phyloP scores from a whole-genome alignment of 1,140 invertebrate genomes.

The Rhopalosiphum padi region DNA sequence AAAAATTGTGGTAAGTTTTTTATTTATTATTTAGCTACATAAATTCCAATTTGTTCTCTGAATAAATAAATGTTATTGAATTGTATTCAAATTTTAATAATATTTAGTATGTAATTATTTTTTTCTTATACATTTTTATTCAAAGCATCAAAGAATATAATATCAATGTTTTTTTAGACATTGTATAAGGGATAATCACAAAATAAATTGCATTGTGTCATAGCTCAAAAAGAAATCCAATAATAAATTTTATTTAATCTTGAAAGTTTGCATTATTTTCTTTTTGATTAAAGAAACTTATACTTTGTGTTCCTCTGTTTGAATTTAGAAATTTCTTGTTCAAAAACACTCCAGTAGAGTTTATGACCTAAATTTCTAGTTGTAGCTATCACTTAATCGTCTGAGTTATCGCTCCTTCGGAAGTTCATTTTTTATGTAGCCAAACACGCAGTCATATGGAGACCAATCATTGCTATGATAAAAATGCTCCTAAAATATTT shows the following conservation, averaged over 20 bases:
- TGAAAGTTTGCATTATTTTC: too few relatives aligned
- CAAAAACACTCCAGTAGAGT: not conserved
- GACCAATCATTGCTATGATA: too few relatives aligned
- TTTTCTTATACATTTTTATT: not conserved
- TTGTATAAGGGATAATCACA: not conserved
- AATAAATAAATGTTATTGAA: not conserved
- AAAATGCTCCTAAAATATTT: too few relatives aligned
- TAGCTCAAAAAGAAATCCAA: not conserved
- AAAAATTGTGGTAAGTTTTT: constrained; percentile 34
- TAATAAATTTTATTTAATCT: not conserved
- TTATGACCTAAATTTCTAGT: not conserved
- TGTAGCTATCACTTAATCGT: too few relatives aligned
- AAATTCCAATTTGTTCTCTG: not conserved
- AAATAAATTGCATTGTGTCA: not conserved
- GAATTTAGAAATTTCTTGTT: not conserved
- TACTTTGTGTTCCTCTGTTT: not conserved
- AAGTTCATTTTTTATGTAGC: too few relatives aligned
- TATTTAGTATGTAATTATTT: not conserved
- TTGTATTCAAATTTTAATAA: not conserved
- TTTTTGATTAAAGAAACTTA: not conserved
- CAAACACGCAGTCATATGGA: too few relatives aligned
- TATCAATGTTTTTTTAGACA: not conserved
- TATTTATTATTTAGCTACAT: not conserved
- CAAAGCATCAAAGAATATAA: not conserved
- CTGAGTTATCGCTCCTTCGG: not conserved